Conservation (phyloP, 2,113 vertebrate genomes). For the Nematolebias whitei region DNA sequence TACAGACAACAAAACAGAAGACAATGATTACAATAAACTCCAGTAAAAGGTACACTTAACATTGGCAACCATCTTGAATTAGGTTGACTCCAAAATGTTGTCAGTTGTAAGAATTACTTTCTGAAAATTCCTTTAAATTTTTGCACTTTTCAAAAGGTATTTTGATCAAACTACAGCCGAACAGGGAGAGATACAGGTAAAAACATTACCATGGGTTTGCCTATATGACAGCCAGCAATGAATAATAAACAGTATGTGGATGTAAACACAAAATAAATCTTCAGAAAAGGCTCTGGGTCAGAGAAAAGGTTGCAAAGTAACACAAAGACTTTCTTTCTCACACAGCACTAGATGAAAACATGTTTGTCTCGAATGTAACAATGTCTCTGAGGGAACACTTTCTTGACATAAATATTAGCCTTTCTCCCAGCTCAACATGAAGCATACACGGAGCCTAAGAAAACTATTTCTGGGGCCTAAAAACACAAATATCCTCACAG, state of each 20-base stretch:
- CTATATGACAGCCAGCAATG: too few species aligned
- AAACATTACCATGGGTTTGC: too few species aligned
- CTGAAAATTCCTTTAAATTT: too few species aligned
- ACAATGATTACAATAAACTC: too few species aligned
- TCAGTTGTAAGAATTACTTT: too few species aligned
- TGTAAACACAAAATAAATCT: not conserved
- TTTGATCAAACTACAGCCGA: too few species aligned
- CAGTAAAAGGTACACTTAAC: too few species aligned
- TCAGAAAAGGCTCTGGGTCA: not conserved
- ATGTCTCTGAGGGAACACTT: constrained; percentile 45
- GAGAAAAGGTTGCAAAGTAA: not conserved
- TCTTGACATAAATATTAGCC: constrained; percentile 52
- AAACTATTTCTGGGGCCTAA: constrained; percentile 53
- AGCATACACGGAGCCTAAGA: constrained; percentile 46
- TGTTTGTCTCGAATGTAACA: constrained; percentile 49
- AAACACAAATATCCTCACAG: constrained; percentile 46
- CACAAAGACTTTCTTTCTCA: not conserved
- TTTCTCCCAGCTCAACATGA: constrained; percentile 58
- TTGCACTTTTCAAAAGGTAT: too few species aligned
- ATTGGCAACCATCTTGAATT: too few species aligned
- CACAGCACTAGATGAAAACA: constrained; percentile 24
- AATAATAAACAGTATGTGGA: not conserved
- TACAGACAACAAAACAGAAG: too few species aligned
- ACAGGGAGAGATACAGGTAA: too few species aligned
- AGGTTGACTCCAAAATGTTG: too few species aligned